A percentile compares a stretch with the other conserved stretches of the same genome.
phyloP scores from a whole-genome alignment of 2,113 vertebrate species.

The Chaenogobius annularis region DNA sequence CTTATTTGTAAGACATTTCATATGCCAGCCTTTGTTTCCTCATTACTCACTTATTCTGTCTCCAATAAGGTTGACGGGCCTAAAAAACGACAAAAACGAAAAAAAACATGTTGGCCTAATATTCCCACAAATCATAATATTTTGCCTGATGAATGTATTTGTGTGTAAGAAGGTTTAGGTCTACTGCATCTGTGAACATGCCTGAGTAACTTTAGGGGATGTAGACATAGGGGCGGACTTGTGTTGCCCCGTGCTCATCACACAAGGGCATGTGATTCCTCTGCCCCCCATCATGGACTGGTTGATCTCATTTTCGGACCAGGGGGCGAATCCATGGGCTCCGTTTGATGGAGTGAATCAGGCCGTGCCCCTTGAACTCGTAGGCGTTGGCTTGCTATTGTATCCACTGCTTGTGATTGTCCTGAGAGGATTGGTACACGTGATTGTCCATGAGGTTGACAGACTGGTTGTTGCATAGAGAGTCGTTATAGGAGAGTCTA shows the following conservation, averaged over 20 bases:
- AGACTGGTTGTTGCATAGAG: constrained; percentile 63
- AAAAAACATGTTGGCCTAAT: no score
- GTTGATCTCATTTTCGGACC: constrained; percentile 72
- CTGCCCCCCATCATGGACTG: constrained; percentile 63
- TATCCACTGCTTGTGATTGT: constrained; percentile 77
- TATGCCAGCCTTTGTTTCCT: no score
- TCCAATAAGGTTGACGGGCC: no score
- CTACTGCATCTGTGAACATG: constrained; percentile 14
- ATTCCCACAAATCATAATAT: neutral
- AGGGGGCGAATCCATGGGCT: constrained; percentile 85
- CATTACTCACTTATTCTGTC: no score
- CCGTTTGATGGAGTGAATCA: constrained; percentile 87
- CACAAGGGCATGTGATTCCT: constrained; percentile 76
- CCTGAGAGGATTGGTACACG: constrained; percentile 66
- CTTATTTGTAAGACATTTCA: no score
- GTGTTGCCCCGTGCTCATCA: constrained; percentile 67
- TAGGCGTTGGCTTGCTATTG: constrained; percentile 71
- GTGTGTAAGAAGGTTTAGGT: constrained; percentile 4
- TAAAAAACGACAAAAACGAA: no score
- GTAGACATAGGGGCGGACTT: constrained; percentile 75
- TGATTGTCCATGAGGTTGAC: constrained; percentile 73
- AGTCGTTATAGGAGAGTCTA: constrained; percentile 76
- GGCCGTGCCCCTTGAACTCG: constrained; percentile 80
- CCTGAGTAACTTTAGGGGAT: constrained; percentile 60
- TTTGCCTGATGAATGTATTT: neutral